Percentiles rank a stretch among this genome's conserved stretches.
Conservation (phyloP, 2,888 invertebrate species). For the Argyra leucocephala region DNA sequence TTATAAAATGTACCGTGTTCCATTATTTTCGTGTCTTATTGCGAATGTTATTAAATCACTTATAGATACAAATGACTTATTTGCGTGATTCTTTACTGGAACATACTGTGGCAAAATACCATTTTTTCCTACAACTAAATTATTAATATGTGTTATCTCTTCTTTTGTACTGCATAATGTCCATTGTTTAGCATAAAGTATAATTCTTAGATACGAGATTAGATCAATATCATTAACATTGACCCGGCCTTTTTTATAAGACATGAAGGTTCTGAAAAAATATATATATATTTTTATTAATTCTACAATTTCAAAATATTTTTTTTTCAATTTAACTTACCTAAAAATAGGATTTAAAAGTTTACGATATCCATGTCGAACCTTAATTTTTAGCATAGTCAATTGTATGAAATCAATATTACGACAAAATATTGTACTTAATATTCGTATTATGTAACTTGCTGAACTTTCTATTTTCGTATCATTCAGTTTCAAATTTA, state of each 20-base stretch:
- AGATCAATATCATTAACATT: conserved; percentile 19
- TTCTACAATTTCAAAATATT: background rate
- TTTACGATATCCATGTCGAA: conserved; percentile 17
- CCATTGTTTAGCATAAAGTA: conserved; percentile 25
- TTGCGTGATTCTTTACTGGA: conserved; percentile 15
- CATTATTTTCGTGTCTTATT: conserved; percentile 15
- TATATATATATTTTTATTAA: background rate
- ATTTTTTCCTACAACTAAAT: conserved; percentile 21
- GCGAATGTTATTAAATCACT: conserved; percentile 19
- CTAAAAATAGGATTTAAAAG: conserved; percentile 24
- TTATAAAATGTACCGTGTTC: conserved; percentile 20
- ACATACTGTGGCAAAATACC: conserved; percentile 21
- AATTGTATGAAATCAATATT: conserved; percentile 22
- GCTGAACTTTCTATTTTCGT: conserved; percentile 16
- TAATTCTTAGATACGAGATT: conserved; percentile 22
- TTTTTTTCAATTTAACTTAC: conserved; percentile 19
- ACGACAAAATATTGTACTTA: conserved; percentile 20
- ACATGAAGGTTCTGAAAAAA: conserved; percentile 22
- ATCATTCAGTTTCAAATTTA: conserved; percentile 16
- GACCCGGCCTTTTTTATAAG: conserved; percentile 13
- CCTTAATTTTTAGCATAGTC: conserved; percentile 22
- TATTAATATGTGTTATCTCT: conserved; percentile 22
- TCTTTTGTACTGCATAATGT: conserved; percentile 20
- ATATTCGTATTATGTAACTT: conserved; percentile 20
- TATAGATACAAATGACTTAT: conserved; percentile 17